A percentile compares a stretch with the other conserved stretches of the same genome.
Evolutionary conservation across 1,140 invertebrate genomes (phyloP).

Genomic region (Notospermus geniculatus): DNA sequence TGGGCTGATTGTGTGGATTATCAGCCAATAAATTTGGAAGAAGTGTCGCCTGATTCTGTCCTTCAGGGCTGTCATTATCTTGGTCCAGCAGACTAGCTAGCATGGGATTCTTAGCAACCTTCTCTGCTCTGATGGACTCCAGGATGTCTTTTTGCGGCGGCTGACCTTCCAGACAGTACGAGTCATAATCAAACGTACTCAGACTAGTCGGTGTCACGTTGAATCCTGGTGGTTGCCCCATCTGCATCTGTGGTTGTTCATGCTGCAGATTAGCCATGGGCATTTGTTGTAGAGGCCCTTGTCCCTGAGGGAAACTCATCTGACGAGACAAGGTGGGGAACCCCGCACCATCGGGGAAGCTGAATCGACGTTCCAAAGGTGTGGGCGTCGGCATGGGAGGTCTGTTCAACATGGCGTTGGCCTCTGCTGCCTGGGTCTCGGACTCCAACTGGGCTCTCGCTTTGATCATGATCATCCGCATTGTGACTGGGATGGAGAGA

Average conservation of each 20-base stretch:
- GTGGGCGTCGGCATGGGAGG: neutral
- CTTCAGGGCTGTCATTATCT: conserved; percentile 37
- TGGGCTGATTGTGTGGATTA: conserved; percentile 18
- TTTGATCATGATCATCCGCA: conserved; percentile 70
- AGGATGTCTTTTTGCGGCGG: conserved; percentile 4
- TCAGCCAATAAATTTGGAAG: conserved; percentile 51
- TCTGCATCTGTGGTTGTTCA: neutral
- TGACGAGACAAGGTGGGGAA: neutral
- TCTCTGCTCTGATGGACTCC: conserved; percentile 23
- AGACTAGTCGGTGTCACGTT: neutral
- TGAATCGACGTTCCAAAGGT: neutral
- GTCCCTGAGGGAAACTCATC: neutral
- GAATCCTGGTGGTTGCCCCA: neutral
- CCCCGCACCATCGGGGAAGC: neutral
- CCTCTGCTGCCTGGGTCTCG: conserved; percentile 7
- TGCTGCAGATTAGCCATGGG: conserved; percentile 4
- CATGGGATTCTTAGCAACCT: conserved; percentile 43
- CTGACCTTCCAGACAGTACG: neutral
- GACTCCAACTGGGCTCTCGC: conserved; percentile 43
- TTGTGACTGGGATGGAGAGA: conserved; percentile 86
- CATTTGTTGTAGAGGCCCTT: neutral
- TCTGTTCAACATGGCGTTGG: conserved; percentile 2
- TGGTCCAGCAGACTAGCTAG: conserved; percentile 46
- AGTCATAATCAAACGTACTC: conserved; percentile 1
- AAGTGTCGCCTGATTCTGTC: conserved; percentile 30